A percentile compares a stretch with the other conserved stretches of the same genome.
These are phyloP conservation scores for Dendrolimus pini DNA, from an alignment of 2,888 invertebrate species.

Conservation along the genomic window DNA sequence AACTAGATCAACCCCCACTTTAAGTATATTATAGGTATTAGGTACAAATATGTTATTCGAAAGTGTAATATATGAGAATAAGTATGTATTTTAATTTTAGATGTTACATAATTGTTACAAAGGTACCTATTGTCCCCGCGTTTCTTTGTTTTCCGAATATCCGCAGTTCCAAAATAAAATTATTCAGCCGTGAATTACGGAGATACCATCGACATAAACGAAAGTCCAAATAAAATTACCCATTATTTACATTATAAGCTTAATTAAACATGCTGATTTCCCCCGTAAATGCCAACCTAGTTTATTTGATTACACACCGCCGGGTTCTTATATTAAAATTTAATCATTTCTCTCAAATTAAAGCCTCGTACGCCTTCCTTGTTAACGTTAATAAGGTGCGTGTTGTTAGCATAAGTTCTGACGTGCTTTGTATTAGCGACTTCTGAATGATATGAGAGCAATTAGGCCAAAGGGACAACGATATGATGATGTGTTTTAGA, in stretches of 20 bases:
- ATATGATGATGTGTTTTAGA: no score
- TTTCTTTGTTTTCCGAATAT: not conserved
- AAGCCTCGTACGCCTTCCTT: constrained; percentile 23
- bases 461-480: no score
- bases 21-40: no score
- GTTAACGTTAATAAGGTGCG: constrained; percentile 36
- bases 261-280: not conserved
- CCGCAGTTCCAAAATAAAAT: not conserved
- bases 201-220: not conserved
- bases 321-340: constrained; percentile 34
- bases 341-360: constrained; percentile 27
- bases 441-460: no score
- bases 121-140: no score
- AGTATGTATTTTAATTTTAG: no score
- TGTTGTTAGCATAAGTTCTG: constrained; percentile 29
- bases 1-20: no score
- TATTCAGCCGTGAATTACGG: not conserved
- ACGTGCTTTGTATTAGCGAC: constrained; percentile 4
- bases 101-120: no score
- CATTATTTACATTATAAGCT: not conserved
- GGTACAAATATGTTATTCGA: no score
- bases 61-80: no score
- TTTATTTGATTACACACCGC: constrained; percentile 5
- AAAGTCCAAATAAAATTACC: not conserved
- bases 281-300: constrained; percentile 1